Evolutionary conservation across 2,797 vertebrate genomes (phyloP), one percentile per base, ranked within the genome.

Genomic region (Fratercula arctica): DNA sequence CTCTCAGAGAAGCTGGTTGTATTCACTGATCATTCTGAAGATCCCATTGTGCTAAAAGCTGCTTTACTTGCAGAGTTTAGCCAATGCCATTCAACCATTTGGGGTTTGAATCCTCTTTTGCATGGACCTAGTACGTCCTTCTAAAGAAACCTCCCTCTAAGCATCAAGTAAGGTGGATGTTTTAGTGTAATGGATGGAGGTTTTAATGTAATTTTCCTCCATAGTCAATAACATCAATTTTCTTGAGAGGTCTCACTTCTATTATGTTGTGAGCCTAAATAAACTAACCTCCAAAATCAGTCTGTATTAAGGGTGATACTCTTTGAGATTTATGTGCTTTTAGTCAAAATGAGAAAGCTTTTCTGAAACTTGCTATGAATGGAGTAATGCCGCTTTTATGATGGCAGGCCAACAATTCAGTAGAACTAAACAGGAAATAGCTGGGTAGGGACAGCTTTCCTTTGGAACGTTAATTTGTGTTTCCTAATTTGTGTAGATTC

Each of bases 261-360:
- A 11, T 35, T 51, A 25, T 16, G 37, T 11, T 19, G 9, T 63
- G 53, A 25, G 21, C 54, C 51, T 14, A 43, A 33, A 68, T 51
- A 74, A 68, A 46, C 5, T 25, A 24, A 41, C 11, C 23, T 56
- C 28, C 29, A 59, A 24, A 3, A 4, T 7, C 33, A 13, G 24
- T 10, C 56, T 53, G 29, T 46, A 9, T 18, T 68, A 6, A 0
- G 1, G 28, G 1, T 51, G 59, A 81, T 24, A 25, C 4, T 61
- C 13, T 10, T 59, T 56, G 46, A 87, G 76, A 78, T 96, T 94
- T 70, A 85, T 80, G 39, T 64, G 54, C 10, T 26, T 53, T 93
- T 91, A 85, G n/a, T 24, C 29, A 64, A 86, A 72, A 64, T 17
- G 77, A 93, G 72, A 93, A 95, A 93, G 50, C 26, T 64, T 90